Base-by-base conservation (phyloP, 2,888 invertebrate species). In the Eurytoma californica region DNA sequence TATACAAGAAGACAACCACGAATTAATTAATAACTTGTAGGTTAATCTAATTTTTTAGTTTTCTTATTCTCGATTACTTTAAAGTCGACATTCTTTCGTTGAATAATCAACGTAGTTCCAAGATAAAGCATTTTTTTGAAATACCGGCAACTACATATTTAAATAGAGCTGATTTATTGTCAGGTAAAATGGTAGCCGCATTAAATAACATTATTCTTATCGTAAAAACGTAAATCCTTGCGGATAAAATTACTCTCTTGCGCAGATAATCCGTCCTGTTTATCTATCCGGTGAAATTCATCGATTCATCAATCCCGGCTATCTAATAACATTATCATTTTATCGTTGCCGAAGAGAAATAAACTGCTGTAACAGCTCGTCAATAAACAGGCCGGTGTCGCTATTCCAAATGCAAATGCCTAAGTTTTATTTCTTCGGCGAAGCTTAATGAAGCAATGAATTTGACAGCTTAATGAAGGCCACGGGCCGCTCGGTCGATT, bases 381-480 rank as follows among this genome's bases (percentile, higher is more conserved):
- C 78, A 51, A 78, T 73, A 78, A 78, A 55, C 20, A 28, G 58
- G 28, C 57, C 57, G 47, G 39, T 9, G 2, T 2, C 30, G 13
- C 30, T 53, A 53, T 61, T 76, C 49, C 16, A 51, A 74, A 79
- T 79, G 79, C 75, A 79, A 79, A 79, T 75, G 53, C 70, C 72
- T 79, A 72, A 72, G 67, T 79, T 79, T 79, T 75, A 75, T 75
- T 79, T 79, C 79, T 79, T 72, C 60, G 61, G 66, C 70, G 65
- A 79, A 69, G 65, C 79, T 69, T 79, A 74, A 79, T 79, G 69
- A 69, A 73, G 69, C 74, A 79, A 74, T 74, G 79, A 79, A 79
- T 79, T 79, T 74, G 79, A 69, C 79, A 74, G 74, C 20, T 67
- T 77, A 72, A 77, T 77, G 77, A 77, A 77, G 72, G 51, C 58